Conservation (phyloP, 1,140 invertebrate genomes). For the Bombus picipes region DNA sequence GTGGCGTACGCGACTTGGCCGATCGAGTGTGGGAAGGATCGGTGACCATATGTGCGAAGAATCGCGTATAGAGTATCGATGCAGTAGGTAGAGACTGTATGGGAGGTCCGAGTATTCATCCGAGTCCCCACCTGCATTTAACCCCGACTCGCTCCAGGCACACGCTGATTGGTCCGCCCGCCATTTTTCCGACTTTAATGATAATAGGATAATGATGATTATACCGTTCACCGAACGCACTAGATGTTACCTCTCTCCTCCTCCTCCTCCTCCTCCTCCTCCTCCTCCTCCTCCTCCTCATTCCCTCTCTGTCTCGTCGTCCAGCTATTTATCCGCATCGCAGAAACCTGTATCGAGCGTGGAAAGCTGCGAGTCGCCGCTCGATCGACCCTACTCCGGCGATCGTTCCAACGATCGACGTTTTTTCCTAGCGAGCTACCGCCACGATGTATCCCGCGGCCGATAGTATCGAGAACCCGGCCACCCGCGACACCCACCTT, state of each 20-base stretch:
- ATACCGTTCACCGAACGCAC: constrained; percentile 64
- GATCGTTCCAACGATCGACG: not conserved
- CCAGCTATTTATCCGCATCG: constrained; percentile 28
- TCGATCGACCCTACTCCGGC: constrained; percentile 2
- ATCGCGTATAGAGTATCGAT: constrained; percentile 35
- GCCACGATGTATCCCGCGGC: not conserved
- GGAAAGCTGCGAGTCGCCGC: constrained; percentile 46
- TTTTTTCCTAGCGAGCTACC: not conserved
- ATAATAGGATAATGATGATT: constrained; percentile 75
- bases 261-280: not conserved
- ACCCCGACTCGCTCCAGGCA: constrained; percentile 60
- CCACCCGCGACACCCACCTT: not conserved
- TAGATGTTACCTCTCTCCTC: constrained; percentile 44
- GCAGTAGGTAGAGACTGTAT: constrained; percentile 63
- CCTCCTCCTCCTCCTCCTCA: not conserved
- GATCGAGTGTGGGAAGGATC: constrained; percentile 36
- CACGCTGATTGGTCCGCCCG: constrained; percentile 66
- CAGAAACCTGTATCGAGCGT: constrained; percentile 47
- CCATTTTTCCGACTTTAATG: constrained; percentile 73
- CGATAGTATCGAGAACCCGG: not conserved
- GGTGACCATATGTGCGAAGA: constrained; percentile 2
- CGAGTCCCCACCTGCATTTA: constrained; percentile 68
- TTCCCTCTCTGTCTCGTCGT: not conserved
- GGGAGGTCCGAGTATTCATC: constrained; percentile 65
- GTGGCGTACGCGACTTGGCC: not conserved